phyloP scores from a whole-genome alignment of 1,140 invertebrate species.

The Drosophila santomea region DNA sequence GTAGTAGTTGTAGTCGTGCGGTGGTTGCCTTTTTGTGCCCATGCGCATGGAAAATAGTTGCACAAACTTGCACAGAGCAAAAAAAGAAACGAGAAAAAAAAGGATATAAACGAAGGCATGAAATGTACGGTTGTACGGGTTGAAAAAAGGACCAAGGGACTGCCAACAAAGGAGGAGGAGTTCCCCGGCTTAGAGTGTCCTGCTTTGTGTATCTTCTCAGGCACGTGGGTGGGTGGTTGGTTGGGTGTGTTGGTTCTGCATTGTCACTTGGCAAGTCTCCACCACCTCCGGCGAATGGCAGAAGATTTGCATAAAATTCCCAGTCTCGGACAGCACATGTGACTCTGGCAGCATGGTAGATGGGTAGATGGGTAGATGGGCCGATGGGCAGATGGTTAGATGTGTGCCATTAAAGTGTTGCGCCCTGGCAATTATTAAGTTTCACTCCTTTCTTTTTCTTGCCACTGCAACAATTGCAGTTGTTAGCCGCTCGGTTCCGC shows the following conservation, averaged over 20 bases:
- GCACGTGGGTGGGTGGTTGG: constrained; percentile 7
- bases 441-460: constrained; percentile 35
- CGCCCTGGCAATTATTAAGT: constrained; percentile 56
- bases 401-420: constrained; percentile 50
- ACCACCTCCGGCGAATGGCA: constrained; percentile 25
- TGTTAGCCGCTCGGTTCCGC: constrained; percentile 47
- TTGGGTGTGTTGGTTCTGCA: constrained; percentile 20
- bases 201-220: constrained; percentile 31
- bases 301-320: constrained; percentile 69
- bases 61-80: constrained; percentile 72
- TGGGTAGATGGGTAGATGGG: not conserved
- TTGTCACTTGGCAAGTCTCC: constrained; percentile 56
- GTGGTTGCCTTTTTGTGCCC: constrained; percentile 77
- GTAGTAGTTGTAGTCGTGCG: constrained; percentile 29
- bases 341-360: constrained; percentile 2
- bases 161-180: constrained; percentile 47
- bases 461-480: constrained; percentile 50
- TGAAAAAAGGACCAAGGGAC: constrained; percentile 33
- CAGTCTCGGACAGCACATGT: constrained; percentile 39
- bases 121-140: constrained; percentile 45
- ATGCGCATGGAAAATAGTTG: constrained; percentile 83
- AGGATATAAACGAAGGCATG: constrained; percentile 37
- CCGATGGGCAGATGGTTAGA: not conserved
- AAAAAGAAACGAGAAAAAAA: constrained; percentile 27
- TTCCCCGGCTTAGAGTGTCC: constrained; percentile 29